Conservation (phyloP, 2,888 invertebrate species). For the Heteromyza rotundicornis region DNA sequence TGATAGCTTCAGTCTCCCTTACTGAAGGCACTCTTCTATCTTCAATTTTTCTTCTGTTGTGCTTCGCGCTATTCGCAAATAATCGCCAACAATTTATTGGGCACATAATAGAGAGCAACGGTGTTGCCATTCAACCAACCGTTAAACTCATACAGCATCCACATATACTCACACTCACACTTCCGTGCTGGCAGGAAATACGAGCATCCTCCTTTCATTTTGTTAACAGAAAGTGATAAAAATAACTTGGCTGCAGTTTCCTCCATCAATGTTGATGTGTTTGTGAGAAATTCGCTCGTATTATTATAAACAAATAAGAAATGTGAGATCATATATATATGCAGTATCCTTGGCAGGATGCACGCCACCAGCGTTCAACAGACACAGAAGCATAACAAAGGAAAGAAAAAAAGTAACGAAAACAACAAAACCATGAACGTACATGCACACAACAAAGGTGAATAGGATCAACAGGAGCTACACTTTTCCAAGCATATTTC, state of each 20-base stretch:
- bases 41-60: too few species aligned
- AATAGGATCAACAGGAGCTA: not conserved
- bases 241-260: not conserved
- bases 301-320: constrained; percentile 45
- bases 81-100: too few species aligned
- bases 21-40: too few species aligned
- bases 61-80: too few species aligned
- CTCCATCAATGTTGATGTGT: constrained; percentile 35
- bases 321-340: constrained; percentile 20
- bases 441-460: constrained; percentile 19
- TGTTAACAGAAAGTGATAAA: not conserved
- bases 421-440: constrained; percentile 18
- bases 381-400: constrained; percentile 6
- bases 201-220: too few species aligned
- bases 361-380: constrained; percentile 2
- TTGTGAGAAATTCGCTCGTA: constrained; percentile 38
- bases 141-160: too few species aligned
- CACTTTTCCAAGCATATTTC: not conserved
- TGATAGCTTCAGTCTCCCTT: too few species aligned
- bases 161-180: too few species aligned
- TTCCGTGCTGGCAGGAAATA: too few species aligned
- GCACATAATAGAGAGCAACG: too few species aligned
- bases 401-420: too few species aligned
- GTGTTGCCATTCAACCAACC: too few species aligned
- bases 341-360: constrained; percentile 18